phyloP scores from a whole-genome alignment of 1,140 invertebrate species.

The Drosophila truncata region DNA sequence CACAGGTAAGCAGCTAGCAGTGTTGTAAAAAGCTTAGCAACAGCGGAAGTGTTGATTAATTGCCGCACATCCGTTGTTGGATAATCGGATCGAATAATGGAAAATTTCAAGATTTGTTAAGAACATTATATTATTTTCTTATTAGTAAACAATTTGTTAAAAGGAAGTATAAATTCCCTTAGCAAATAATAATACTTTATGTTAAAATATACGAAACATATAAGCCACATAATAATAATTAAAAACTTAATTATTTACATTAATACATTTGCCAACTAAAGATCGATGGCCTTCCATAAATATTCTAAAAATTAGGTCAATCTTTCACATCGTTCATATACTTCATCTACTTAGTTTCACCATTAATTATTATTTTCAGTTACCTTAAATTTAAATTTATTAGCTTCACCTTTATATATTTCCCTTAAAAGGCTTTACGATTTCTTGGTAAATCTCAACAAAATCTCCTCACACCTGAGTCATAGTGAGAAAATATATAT shows the following conservation, averaged over 20 bases:
- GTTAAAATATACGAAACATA: background rate
- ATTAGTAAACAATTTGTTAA: too few species aligned
- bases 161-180: too few species aligned
- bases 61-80: constrained; percentile 46
- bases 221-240: background rate
- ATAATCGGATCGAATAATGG: constrained; percentile 19
- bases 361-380: constrained; percentile 9
- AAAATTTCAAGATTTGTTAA: background rate
- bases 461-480: constrained; percentile 50
- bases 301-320: constrained; percentile 4
- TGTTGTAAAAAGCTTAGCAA: constrained; percentile 51
- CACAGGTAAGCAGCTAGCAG: constrained; percentile 37
- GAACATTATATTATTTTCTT: too few species aligned
- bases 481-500: constrained; percentile 3
- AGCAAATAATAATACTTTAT: too few species aligned
- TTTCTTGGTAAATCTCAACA: constrained; percentile 23
- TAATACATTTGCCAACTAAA: background rate
- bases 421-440: constrained; percentile 20
- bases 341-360: background rate
- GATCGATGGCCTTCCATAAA: background rate
- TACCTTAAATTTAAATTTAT: background rate
- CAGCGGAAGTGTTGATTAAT: constrained; percentile 57
- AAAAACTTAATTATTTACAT: too few species aligned
- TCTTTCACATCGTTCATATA: background rate
- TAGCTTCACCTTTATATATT: constrained; percentile 6